Base-by-base conservation (phyloP, 2,113 vertebrate genomes). In the Motacilla tschutschensis region DNA sequence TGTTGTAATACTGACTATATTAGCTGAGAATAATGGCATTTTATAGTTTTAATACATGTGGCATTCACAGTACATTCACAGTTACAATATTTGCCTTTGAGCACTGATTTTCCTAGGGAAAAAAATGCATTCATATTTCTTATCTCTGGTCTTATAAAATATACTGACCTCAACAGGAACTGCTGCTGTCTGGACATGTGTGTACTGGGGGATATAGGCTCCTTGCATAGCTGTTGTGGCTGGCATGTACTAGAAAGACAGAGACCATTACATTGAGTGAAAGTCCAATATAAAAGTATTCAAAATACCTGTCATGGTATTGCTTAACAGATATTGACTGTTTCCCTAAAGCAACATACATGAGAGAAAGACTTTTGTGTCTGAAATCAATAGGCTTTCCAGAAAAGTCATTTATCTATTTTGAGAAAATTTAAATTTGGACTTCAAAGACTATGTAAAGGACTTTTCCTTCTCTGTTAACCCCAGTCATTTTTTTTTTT, bases 171-270 rank as follows among this genome's bases (percentile, higher is more conserved):
- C 99, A 69, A 98, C 97, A 63, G 98, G 98, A 96, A 99, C 97
- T 1, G 98, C 90, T 46, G 98, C 92, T 44, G 98, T 96, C 95
- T 98, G 98, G 96, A 99, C 97, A 72, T 99, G 98, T 92, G 98
- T 94, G 43, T 99, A 99, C 90, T 99, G 99, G 65, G 98, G 98
- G 93, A 99, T 98, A 81, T 99, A 99, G 66, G 98, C 98, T 95
- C 98, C 98, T 96, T 99, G 99, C 97, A 99, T 98, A 96, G 98
- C 97, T 95, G 98, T 97, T 69, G 97, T 99, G 55, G 99, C 96
- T 78, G 98, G 98, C 98, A 99, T 98, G 94, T 98, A 99, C 99
- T 99, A 92, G 51, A 97, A 94, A 93, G 82, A 54, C 46, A 95
- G 12, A 71, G 60, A 76, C 12, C 73, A 72, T 77, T 76, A 44